Conservation (phyloP, 2,888 invertebrate genomes). For the Flexamia atlantica region DNA sequence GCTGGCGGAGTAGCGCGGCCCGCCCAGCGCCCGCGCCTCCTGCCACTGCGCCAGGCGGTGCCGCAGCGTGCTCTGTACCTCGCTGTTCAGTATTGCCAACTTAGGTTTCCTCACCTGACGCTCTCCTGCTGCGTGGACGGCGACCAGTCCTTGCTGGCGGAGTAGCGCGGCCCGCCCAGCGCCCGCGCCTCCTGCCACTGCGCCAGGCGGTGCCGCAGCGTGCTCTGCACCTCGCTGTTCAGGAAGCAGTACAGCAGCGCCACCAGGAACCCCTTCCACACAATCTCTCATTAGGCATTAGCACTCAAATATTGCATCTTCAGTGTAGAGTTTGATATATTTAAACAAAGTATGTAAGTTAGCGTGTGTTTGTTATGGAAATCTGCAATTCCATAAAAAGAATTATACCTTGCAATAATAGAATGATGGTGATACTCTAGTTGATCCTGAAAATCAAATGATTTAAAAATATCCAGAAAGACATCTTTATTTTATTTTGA, state of each 20-base stretch:
- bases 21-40: conserved; percentile 78
- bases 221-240: conserved; percentile 92
- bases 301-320: no score
- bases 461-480: no score
- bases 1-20: conserved; percentile 80
- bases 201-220: conserved; percentile 88
- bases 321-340: no score
- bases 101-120: conserved; percentile 73
- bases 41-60: conserved; percentile 90
- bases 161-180: conserved; percentile 79
- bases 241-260: conserved; percentile 94
- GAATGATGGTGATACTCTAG: no score
- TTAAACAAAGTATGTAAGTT: no score
- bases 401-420: no score
- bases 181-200: conserved; percentile 82
- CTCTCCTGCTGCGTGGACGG: conserved; percentile 74
- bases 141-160: conserved; percentile 89
- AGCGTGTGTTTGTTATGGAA: no score
- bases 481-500: no score
- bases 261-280: conserved; percentile 94
- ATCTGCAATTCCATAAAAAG: no score
- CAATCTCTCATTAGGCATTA: conserved; percentile 70
- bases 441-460: no score
- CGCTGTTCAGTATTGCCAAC: no score
- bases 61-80: conserved; percentile 89